Conservation (phyloP, 2,888 invertebrate species). For the Magallana nippona region DNA sequence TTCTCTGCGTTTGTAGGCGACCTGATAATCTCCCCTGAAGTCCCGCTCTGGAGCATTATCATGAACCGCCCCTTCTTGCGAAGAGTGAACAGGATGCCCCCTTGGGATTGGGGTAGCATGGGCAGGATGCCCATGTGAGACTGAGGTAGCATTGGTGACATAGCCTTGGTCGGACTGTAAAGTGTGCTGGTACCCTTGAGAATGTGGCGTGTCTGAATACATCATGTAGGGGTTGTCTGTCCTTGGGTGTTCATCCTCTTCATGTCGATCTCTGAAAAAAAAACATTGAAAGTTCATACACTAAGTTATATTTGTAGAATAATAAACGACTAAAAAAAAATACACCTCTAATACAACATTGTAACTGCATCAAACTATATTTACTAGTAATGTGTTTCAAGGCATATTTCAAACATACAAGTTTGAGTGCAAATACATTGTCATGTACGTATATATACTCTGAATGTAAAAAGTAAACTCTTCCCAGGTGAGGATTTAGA, state of each 20-base stretch:
- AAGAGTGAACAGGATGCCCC: conserved; percentile 30
- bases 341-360: too few species aligned
- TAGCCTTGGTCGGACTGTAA: conserved; percentile 46
- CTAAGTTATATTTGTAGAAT: too few species aligned
- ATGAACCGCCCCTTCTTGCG: conserved; percentile 17
- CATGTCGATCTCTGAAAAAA: not conserved
- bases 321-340: too few species aligned
- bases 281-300: not conserved
- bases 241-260: conserved; percentile 49
- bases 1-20: conserved; percentile 41
- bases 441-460: too few species aligned
- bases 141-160: conserved; percentile 40
- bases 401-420: too few species aligned
- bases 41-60: conserved; percentile 27
- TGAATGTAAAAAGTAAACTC: too few species aligned
- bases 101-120: conserved; percentile 15
- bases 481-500: too few species aligned
- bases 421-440: too few species aligned
- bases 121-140: conserved; percentile 1
- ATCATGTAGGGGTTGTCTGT: conserved; percentile 36
- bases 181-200: conserved; percentile 46
- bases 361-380: too few species aligned
- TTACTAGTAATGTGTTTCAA: too few species aligned
- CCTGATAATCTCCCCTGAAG: conserved; percentile 47
- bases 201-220: conserved; percentile 44